Base-by-base conservation (phyloP, 2,113 vertebrate species). In the Oenanthe melanoleuca region DNA sequence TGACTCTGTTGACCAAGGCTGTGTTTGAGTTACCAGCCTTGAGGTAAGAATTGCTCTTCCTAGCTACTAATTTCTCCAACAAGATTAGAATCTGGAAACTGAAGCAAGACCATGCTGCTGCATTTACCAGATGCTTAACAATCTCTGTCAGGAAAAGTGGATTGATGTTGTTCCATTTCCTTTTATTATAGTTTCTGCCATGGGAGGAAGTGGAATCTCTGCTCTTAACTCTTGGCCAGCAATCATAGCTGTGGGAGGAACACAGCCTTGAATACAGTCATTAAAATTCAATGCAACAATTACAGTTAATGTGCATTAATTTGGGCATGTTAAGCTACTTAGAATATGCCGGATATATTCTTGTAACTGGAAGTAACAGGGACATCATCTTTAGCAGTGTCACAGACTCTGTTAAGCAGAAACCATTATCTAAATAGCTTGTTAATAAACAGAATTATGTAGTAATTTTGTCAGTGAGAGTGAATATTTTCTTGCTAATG, bases 161-260 rank as follows among this genome's bases (percentile, higher is more conserved):
- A 92, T 61, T 55, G 29, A 90, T 86, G n/a, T 38, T 70, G 55
- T 72, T 93, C 59, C 75, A 90, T 94, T 96, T 96, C 90, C 71
- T 86, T 92, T 93, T 83, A 63, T 96, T 88, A 90, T 59, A 80
- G 49, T 29, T 94, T 80, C 88, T 94, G 56, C 70, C 45, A 90
- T 17, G 19, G 8, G 23, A 90, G 79, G 82, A 92, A 97, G 90
- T 77, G 33, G 21, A 95, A 83, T 90, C 71, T 94, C 80, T 92
- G 63, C 47, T 73, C 82, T 90, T 92, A 88, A 59, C 52, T 92
- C 47, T 94, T 83, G 86, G 66, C 55, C 1, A 6, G 55, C 29
- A 80, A 4, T 79, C 85, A 79, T 33, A 94, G 34, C 66, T 94
- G 50, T 89, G 57, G 45, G 34, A 80, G 18, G 26, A 92, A 86